Percentiles rank a stretch among this genome's conserved stretches.
phyloP scores from a whole-genome alignment of 2,113 vertebrate genomes.

The Hucho hucho region DNA sequence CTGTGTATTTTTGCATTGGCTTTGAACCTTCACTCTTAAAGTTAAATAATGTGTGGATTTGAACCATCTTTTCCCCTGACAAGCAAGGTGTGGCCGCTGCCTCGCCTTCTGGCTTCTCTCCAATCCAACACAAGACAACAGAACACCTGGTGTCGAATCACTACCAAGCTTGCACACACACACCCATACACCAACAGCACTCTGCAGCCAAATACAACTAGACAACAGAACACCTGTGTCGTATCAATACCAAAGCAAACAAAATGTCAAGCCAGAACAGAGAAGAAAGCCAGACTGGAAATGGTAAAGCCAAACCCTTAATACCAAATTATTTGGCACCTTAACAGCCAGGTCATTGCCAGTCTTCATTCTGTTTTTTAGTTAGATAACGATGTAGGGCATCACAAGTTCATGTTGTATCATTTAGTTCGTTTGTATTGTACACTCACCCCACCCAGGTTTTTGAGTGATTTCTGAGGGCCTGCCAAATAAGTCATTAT shows the following conservation, averaged over 20 bases:
- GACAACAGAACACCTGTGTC: too few relatives aligned
- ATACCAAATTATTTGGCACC: too few relatives aligned
- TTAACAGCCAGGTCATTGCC: too few relatives aligned
- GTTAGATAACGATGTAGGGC: constrained; percentile 3
- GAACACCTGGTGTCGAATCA: background rate
- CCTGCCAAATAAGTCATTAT: constrained; percentile 21
- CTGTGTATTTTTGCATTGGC: background rate
- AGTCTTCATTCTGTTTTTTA: background rate
- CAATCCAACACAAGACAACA: background rate
- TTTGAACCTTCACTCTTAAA: background rate
- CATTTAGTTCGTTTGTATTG: background rate
- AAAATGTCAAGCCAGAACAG: background rate
- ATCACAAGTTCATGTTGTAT: constrained; percentile 27
- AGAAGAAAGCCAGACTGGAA: background rate
- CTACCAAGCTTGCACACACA: too few relatives aligned
- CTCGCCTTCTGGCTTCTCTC: background rate
- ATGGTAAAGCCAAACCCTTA: too few relatives aligned
- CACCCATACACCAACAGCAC: too few relatives aligned
- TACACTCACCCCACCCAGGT: constrained; percentile 2
- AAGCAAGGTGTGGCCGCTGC: too few relatives aligned
- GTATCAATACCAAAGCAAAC: background rate
- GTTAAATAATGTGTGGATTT: background rate
- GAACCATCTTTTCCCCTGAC: background rate
- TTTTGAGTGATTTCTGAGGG: constrained; percentile 36
- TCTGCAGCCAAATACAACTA: too few relatives aligned